Conservation (phyloP, 2,888 invertebrate species). For the Lymantria monacha region DNA sequence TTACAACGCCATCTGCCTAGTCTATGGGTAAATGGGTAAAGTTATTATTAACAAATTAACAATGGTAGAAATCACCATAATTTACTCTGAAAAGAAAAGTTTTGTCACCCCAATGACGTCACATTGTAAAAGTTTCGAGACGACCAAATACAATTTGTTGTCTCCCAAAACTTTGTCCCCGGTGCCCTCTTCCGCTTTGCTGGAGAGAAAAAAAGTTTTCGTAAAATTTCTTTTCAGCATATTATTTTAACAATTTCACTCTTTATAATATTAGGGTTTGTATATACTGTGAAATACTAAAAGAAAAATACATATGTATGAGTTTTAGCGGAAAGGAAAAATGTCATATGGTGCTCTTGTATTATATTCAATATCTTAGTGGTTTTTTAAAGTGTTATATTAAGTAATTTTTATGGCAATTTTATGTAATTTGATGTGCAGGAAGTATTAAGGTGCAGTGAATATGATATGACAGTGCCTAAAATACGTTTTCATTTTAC, state of each 20-base stretch:
- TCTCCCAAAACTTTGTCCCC: constrained; percentile 17
- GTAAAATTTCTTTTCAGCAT: constrained; percentile 1
- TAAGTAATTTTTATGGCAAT: too few species aligned
- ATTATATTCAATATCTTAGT: too few species aligned
- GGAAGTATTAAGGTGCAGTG: too few species aligned
- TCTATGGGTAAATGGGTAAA: too few species aligned
- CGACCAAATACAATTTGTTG: constrained; percentile 24
- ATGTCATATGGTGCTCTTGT: too few species aligned
- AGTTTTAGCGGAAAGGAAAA: too few species aligned
- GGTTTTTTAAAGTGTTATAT: too few species aligned
- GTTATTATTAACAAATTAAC: neutral
- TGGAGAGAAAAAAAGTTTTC: constrained; percentile 12
- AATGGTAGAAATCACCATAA: constrained; percentile 3
- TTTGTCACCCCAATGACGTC: constrained; percentile 13
- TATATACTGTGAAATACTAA: neutral
- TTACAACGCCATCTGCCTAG: too few species aligned
- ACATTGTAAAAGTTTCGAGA: constrained; percentile 22
- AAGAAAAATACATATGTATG: neutral
- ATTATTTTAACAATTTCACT: constrained; percentile 20
- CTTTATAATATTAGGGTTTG: constrained; percentile 3
- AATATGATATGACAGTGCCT: too few species aligned
- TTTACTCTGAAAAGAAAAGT: constrained; percentile 12
- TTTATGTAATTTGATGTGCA: too few species aligned
- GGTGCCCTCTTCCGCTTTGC: constrained; percentile 10
- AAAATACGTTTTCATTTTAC: too few species aligned